Percentiles rank a stretch among this genome's conserved stretches.
Evolutionary conservation across 2,113 vertebrate species (phyloP).

Genomic region (Nyctereutes procyonoides): DNA sequence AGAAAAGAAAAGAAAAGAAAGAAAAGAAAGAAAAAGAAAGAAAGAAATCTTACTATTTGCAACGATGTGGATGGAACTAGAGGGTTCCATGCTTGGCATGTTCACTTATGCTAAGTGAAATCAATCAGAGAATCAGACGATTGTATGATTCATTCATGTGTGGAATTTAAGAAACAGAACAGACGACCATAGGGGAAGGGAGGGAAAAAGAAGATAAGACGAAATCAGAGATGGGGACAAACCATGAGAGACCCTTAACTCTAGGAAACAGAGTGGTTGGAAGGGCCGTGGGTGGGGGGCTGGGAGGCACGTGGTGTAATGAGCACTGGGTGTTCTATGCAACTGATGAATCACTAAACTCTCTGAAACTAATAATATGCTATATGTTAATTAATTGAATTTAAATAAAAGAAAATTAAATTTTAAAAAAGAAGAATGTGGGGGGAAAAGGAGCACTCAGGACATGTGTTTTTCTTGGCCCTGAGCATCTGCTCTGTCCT

Average conservation of each 20-base stretch:
- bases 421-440: constrained; percentile 77
- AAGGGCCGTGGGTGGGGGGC: not conserved
- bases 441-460: constrained; percentile 27
- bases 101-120: not conserved
- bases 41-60: not conserved
- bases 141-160: not conserved
- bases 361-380: not conserved
- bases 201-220: not conserved
- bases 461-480: constrained; percentile 90
- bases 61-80: not conserved
- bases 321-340: not conserved
- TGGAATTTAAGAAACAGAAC: not conserved
- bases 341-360: not conserved
- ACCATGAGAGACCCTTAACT: not conserved
- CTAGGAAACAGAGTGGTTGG: not conserved
- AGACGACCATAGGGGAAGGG: not conserved
- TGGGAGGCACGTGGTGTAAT: not conserved
- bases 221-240: not conserved
- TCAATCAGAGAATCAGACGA: not conserved
- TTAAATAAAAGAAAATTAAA: not conserved
- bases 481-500: constrained; percentile 91
- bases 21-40: no score
- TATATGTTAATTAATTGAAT: not conserved
- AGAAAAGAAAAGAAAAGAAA: not conserved
- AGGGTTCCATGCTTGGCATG: not conserved